Evolutionary conservation across 2,888 invertebrate genomes (phyloP), one percentile per base, ranked within the genome.

Genomic region (Nudaria mundana): DNA sequence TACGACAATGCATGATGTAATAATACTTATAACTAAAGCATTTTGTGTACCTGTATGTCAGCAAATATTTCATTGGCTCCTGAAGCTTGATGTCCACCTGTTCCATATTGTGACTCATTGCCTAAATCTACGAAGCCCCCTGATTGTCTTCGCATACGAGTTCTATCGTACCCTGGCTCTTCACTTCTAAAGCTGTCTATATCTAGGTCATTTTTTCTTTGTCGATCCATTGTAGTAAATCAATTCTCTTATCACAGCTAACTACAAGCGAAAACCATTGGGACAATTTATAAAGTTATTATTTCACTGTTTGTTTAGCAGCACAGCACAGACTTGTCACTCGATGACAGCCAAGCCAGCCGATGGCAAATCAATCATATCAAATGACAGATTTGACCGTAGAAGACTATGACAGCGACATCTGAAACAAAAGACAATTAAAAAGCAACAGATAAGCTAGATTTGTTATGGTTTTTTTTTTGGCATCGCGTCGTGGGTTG

Each of bases 31-130:
- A 13, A 13, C 29, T 25, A 36, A 24, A 71, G 12, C 13, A 72
- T 2, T n/a, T n/a, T n/a, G n/a, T n/a, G n/a, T 81, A 96, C 97
- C 91, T 95, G 95, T 84, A 97, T 95, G 71, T 97, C 96, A 15
- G 96, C 95, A 81, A 96, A 97, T 41, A 97, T 91, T 84, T 97
- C 97, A 80, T 97, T 97, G 14, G 95, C 94, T 40, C 96, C 95
- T 32, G 95, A 94, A 14, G 94, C 94, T 77, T 95, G 95, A 76
- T 95, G 95, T 13, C 95, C 95, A 56, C 94, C 94, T 38, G 93
- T 92, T 45, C 93, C 94, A 81, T 93, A 94, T 71, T 93, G 92
- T 80, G 92, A 92, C 79, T 93, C 93, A 80, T 92, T 93, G 36
- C 93, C 93, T 34, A 95, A 88, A 69, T 94, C 94, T 32, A 94